Evolutionary conservation across 2,113 vertebrate genomes (phyloP).

Genomic region (Myiopsitta monachus): DNA sequence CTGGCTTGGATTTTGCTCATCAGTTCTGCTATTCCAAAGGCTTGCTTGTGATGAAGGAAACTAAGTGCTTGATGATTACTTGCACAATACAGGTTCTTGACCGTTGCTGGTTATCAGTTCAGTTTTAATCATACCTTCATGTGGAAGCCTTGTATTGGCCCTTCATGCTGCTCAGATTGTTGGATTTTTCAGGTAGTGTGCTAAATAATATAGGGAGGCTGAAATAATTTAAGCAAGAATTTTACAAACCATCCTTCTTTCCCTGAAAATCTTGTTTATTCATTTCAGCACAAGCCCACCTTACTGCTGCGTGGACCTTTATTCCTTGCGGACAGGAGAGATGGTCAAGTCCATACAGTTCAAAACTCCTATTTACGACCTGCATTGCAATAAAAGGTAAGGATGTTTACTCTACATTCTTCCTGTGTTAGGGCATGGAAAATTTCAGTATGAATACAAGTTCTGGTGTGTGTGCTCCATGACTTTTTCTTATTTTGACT

Average conservation of each 20-base stretch:
- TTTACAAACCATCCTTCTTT: background rate
- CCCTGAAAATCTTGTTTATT: background rate
- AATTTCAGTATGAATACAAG: background rate
- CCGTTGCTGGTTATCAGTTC: background rate
- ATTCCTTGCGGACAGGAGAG: conserved; percentile 92
- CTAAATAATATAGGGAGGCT: background rate
- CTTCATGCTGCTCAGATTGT: background rate
- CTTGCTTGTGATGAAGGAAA: background rate
- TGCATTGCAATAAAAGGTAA: conserved; percentile 95
- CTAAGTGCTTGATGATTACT: background rate
- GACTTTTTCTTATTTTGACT: background rate
- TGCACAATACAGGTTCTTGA: background rate
- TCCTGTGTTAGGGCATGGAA: background rate
- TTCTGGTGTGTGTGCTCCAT: background rate
- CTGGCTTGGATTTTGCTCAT: background rate
- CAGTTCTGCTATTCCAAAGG: background rate
- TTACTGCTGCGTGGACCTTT: conserved; percentile 94
- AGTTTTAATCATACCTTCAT: background rate
- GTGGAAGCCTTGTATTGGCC: background rate
- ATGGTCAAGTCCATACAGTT: conserved; percentile 99
- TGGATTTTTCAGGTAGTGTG: background rate
- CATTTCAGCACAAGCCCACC: conserved; percentile 88
- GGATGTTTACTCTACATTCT: background rate
- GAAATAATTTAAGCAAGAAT: background rate
- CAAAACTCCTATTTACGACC: conserved; percentile 96